These are phyloP conservation scores for Drosophila prosaltans DNA, from an alignment of 1,140 invertebrate species.

Conservation along the genomic window DNA sequence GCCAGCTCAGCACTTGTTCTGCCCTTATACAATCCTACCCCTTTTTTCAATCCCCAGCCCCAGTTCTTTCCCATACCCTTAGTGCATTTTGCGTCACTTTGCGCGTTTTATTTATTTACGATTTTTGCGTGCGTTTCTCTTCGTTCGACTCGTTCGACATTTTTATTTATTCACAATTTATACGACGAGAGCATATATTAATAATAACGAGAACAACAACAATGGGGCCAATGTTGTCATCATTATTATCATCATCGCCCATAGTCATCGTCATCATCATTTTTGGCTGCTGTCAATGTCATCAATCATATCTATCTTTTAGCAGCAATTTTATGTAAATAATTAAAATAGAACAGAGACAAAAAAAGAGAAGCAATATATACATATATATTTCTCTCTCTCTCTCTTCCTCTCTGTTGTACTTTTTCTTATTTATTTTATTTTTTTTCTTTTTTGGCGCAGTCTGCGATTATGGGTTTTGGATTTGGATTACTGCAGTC, in stretches of 20 bases:
- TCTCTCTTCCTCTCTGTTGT: background rate
- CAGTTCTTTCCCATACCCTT: slow-evolving; percentile 2
- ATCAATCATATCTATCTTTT: slow-evolving; percentile 64
- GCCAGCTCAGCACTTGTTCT: too few species aligned
- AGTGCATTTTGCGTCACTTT: slow-evolving; percentile 53
- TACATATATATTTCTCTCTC: background rate
- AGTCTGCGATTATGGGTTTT: slow-evolving; percentile 6
- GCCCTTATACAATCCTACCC: background rate
- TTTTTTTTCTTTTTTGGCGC: background rate
- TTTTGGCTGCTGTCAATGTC: slow-evolving; percentile 51
- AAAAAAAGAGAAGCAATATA: background rate
- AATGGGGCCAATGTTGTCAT: slow-evolving; percentile 30
- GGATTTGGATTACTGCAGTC: slow-evolving; percentile 7
- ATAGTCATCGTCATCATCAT: slow-evolving; percentile 25
- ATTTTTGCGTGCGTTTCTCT: slow-evolving; percentile 55
- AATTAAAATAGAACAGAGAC: slow-evolving; percentile 63
- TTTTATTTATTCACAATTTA: slow-evolving; percentile 64
- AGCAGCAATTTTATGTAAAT: slow-evolving; percentile 63
- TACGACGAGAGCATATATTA: slow-evolving; percentile 44
- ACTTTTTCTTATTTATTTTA: background rate
- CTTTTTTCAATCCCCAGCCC: background rate
- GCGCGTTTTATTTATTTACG: slow-evolving; percentile 56
- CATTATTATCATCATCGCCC: slow-evolving; percentile 35
- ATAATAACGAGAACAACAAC: slow-evolving; percentile 21
- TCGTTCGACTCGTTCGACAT: slow-evolving; percentile 27